Base-by-base conservation (phyloP, 2,113 vertebrate genomes). In the Tringa solitaria region DNA sequence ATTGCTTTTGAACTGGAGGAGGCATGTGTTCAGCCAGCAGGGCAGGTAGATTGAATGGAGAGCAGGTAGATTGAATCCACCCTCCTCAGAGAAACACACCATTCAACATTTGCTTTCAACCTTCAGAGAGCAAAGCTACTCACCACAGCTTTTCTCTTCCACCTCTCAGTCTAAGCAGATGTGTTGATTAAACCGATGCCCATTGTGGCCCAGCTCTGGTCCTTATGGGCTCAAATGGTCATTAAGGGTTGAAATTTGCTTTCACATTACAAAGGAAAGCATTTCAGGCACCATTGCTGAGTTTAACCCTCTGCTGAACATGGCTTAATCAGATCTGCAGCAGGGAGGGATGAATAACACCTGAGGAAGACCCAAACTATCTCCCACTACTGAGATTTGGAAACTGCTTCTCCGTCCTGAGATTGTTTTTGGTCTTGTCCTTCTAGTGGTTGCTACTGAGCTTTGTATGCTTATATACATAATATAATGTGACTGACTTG, bases 1-100 rank as follows among this genome's bases (percentile, higher is more conserved):
- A 5, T 5, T 35, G 28, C 2, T 67, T 63, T 33, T 82, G 18
- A 84, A 35, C n/a, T 70, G 56, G 32, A 54, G 17, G 10, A 87
- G 9, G 8, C 0, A 0, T 33, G 4, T 18, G 18, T 60, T 39
- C 56, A 87, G 9, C 7, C 39, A 51, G 13, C 32, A 12, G 8
- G 45, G 14, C 14, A 33, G 28, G 11, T 8, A 45, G 27, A 70
- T 15, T 14, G 61, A 87, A 39, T 5, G 21, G 59, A 67, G 8
- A 39, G 14, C 14, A 33, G 24, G 11, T 8, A 45, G 27, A 70
- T 15, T 14, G 61, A 87, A 39, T 28, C 18, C 23, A 65, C 1
- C 1, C 32, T 56, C 7, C 24, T 43, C 7, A 30, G 14, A 46
- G 26, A 43, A 60, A 80, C 4, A 4, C 39, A 27, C 14, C 7